These are phyloP conservation scores for Chloroceryle amazona DNA, from an alignment of 2,797 vertebrate species.

Conservation along the genomic window DNA sequence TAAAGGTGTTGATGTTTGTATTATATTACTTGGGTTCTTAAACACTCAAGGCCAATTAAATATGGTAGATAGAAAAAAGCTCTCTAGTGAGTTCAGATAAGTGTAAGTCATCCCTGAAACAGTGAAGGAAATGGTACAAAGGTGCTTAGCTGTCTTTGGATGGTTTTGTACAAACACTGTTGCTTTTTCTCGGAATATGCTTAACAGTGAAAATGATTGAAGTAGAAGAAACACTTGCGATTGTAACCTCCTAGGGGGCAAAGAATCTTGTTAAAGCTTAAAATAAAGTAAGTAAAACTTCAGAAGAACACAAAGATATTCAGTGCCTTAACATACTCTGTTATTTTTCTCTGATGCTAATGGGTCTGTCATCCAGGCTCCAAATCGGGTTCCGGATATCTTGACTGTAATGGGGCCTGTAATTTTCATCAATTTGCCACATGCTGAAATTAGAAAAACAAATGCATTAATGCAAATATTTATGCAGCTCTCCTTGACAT, in stretches of 20 bases:
- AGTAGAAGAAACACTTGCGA: background rate
- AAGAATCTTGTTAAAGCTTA: background rate
- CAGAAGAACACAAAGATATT: background rate
- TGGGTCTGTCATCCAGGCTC: slow-evolving; percentile 99
- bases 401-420: slow-evolving; percentile 95
- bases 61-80: background rate
- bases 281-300: slow-evolving; percentile 16
- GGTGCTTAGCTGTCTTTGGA: background rate
- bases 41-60: background rate
- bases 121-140: background rate
- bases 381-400: slow-evolving; percentile 98
- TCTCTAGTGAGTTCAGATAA: background rate
- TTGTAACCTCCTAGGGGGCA: background rate
- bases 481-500: background rate
- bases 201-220: background rate
- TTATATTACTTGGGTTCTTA: background rate
- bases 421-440: slow-evolving; percentile 99
- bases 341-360: slow-evolving; percentile 93
- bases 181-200: background rate
- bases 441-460: slow-evolving; percentile 91
- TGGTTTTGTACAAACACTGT: background rate
- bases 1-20: background rate
- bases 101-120: background rate
- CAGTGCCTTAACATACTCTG: slow-evolving; percentile 87
- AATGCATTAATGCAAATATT: slow-evolving; percentile 30